Evolutionary conservation across 2,888 invertebrate genomes (phyloP).

Genomic region (Apantesis nais): DNA sequence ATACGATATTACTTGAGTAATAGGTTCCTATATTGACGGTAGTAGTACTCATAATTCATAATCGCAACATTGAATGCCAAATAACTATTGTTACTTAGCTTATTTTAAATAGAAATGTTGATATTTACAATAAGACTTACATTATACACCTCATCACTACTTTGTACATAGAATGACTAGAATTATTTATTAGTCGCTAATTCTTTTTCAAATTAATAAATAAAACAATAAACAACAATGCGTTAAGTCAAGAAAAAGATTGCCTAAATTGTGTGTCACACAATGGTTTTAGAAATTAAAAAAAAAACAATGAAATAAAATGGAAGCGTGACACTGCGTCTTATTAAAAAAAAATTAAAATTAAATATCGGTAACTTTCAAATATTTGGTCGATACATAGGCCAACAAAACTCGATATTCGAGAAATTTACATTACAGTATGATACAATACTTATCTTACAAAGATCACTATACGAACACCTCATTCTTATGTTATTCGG

Average conservation of each 20-base stretch:
- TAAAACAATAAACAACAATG: slow-evolving; percentile 6
- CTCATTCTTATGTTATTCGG: slow-evolving; percentile 45
- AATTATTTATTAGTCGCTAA: slow-evolving; percentile 51
- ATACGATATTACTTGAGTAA: not conserved
- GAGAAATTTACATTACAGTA: slow-evolving; percentile 33
- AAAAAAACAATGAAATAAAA: not conserved
- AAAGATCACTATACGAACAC: slow-evolving; percentile 47
- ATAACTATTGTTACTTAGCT: slow-evolving; percentile 30
- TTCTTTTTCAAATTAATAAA: slow-evolving; percentile 20
- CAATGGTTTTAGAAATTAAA: not conserved
- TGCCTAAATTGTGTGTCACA: not conserved
- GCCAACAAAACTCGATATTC: slow-evolving; percentile 22
- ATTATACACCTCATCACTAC: slow-evolving; percentile 56
- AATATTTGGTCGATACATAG: slow-evolving; percentile 31
- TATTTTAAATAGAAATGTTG: slow-evolving; percentile 48
- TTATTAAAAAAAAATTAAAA: not conserved
- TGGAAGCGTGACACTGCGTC: not conserved
- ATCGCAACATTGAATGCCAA: slow-evolving; percentile 34
- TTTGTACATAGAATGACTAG: slow-evolving; percentile 84
- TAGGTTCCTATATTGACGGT: not conserved
- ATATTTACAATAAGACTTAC: slow-evolving; percentile 59
- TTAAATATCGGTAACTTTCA: slow-evolving; percentile 23
- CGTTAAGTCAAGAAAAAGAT: slow-evolving; percentile 5
- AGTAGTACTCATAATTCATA: not conserved
- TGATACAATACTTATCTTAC: slow-evolving; percentile 36